These are phyloP conservation scores for Steatornis caripensis DNA, from an alignment of 2,113 vertebrate species.

Conservation along the genomic window DNA sequence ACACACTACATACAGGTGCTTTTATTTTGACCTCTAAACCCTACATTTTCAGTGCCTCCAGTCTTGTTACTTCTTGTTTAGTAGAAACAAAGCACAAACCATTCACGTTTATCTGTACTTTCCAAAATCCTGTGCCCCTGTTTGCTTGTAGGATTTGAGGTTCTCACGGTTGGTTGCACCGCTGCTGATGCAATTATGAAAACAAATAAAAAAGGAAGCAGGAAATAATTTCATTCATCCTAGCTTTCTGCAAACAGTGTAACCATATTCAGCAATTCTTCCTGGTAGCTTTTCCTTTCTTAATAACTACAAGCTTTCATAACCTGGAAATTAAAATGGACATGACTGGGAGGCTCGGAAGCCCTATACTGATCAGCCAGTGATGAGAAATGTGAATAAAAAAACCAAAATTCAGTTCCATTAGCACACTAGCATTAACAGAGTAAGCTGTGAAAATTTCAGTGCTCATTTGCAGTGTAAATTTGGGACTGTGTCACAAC, in stretches of 20 bases:
- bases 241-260: neutral
- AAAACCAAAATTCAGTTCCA: neutral
- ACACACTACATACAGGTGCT: neutral
- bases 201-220: conserved; percentile 7
- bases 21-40: neutral
- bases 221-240: neutral
- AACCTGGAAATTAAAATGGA: neutral
- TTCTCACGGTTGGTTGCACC: neutral
- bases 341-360: neutral
- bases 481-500: neutral
- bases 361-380: neutral
- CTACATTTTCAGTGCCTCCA: neutral
- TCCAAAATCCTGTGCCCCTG: neutral
- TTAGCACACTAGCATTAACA: neutral
- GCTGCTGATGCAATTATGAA: neutral
- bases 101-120: neutral
- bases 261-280: neutral
- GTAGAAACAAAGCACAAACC: neutral
- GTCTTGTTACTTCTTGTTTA: neutral
- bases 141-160: neutral
- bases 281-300: neutral
- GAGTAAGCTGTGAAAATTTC: conserved; percentile 17
- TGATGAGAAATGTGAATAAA: neutral
- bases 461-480: conserved; percentile 11
- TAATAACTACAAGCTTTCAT: neutral